Base-by-base conservation (phyloP, 2,113 vertebrate genomes). In the Vidua macroura region DNA sequence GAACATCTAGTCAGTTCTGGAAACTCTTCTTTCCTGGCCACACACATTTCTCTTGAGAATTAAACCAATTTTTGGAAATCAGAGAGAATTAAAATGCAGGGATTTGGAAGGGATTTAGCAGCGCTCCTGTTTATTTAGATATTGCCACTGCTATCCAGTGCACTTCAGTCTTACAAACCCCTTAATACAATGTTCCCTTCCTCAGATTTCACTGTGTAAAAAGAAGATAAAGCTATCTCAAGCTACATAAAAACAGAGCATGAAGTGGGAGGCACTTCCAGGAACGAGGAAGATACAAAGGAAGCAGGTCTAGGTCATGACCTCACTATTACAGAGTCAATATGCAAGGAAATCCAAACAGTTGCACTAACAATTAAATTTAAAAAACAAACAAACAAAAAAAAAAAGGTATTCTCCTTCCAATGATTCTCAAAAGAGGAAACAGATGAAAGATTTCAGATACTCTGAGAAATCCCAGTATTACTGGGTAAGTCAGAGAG, bases 391-490 rank as follows among this genome's bases (percentile, higher is more conserved):
- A 35, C 35, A 35, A 35, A 7, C 35, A 35, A 28, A 55, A 19
- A 28, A 23, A 70, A 31, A 48, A 76, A 30, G 10, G 5, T 28
- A 78, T n/a, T 60, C 63, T 30, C 28, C 64, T 41, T 82, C 56
- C 44, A 93, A 8, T 56, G 63, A 89, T 51, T 63, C 51, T 73
- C 59, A 82, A 85, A 96, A 92, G 90, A 86, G 44, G 79, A 96
- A 96, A 94, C 13, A 86, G 17, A 93, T 33, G 23, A 95, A 59
- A 87, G 3, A 92, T 63, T 92, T 95, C 79, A 88, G 63, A 80
- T 33, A 46, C 35, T 44, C 55, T 74, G 72, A 90, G 64, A 90
- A 96, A 90, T 86, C 52, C 60, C 68, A 70, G 33, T 70, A 90
- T 81, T 90, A 90, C 85, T 90, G 2, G 13, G 35, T 37, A 93